A percentile compares a stretch with the other conserved stretches of the same genome.
Evolutionary conservation across 2,797 vertebrate genomes (phyloP).

Genomic region (Paramormyrops hopkinsi): DNA sequence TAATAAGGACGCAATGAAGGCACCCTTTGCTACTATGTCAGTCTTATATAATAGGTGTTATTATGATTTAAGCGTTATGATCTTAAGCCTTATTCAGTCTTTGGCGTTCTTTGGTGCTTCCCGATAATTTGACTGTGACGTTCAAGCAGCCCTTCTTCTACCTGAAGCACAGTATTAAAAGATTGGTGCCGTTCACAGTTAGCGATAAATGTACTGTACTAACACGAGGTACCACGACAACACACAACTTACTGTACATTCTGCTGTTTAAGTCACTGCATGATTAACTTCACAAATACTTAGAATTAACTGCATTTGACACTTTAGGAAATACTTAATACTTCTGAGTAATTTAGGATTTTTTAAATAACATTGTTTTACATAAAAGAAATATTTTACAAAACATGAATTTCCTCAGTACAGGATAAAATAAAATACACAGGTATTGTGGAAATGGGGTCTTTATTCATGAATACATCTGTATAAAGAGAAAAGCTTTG

Average conservation of each 20-base stretch:
- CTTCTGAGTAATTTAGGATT: background rate
- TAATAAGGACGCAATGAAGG: background rate
- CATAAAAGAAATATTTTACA: background rate
- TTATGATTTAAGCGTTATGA: background rate
- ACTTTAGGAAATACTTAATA: background rate
- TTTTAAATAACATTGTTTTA: background rate
- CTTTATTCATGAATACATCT: conserved; percentile 1
- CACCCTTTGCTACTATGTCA: background rate
- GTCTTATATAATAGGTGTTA: background rate
- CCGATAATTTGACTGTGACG: background rate
- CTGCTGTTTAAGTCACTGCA: background rate
- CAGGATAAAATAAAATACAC: background rate
- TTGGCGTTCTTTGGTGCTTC: background rate
- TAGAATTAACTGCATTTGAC: background rate
- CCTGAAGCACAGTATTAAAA: background rate
- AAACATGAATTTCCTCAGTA: background rate
- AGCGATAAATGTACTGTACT: background rate
- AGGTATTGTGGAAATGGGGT: background rate
- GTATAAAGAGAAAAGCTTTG: background rate
- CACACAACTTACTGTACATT: background rate
- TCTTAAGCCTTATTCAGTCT: background rate
- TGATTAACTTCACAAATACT: background rate
- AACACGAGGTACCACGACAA: background rate
- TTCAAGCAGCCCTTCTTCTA: background rate
- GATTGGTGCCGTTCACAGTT: background rate